Conservation (phyloP, 2,888 invertebrate species). For the Campoletis raptor region DNA sequence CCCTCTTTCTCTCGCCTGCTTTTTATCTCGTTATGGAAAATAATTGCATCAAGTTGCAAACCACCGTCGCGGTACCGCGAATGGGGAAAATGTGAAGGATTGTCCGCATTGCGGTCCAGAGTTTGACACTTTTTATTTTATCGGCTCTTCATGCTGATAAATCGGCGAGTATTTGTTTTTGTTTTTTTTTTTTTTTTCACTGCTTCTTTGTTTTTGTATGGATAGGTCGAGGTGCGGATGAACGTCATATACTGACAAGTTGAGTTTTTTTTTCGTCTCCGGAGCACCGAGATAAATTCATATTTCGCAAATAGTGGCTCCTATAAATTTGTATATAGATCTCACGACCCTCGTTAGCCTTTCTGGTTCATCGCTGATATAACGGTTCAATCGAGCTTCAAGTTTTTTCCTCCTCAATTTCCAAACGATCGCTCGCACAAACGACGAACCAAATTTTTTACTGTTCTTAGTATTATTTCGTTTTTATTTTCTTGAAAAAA, state of each 20-base stretch:
- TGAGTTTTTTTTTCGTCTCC: conserved; percentile 10
- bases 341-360: conserved; percentile 47
- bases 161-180: conserved; percentile 18
- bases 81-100: conserved; percentile 47
- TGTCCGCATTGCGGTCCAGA: conserved; percentile 62
- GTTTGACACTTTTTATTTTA: conserved; percentile 60
- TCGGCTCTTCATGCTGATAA: conserved; percentile 46
- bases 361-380: conserved; percentile 33
- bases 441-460: neutral
- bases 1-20: conserved; percentile 38
- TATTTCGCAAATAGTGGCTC: conserved; percentile 20
- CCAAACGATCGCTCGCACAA: neutral
- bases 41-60: conserved; percentile 60
- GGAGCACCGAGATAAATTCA: conserved; percentile 4
- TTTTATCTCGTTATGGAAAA: conserved; percentile 59
- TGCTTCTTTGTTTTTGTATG: conserved; percentile 16
- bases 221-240: neutral
- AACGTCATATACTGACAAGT: conserved; percentile 23
- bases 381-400: conserved; percentile 30
- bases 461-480: neutral
- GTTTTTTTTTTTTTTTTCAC: neutral
- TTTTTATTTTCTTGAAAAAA: neutral
- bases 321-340: conserved; percentile 22
- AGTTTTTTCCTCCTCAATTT: conserved; percentile 27
- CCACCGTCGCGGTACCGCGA: conserved; percentile 29